Conservation (phyloP, 2,113 vertebrate genomes). For the Austrofundulus limnaeus region DNA sequence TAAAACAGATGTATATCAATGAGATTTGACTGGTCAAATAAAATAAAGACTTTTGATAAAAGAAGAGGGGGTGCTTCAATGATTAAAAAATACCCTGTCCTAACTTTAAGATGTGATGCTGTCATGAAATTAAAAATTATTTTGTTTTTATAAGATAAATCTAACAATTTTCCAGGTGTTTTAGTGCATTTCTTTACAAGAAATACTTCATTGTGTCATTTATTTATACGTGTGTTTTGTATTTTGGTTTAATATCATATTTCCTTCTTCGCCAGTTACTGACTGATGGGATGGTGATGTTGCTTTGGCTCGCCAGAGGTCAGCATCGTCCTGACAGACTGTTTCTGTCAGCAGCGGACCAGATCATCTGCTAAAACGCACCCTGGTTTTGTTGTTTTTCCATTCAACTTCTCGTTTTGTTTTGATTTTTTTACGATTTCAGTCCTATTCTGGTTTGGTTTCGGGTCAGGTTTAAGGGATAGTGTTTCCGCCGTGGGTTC, state of each 20-base stretch:
- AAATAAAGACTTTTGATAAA: too few relatives aligned
- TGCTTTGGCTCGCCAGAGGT: constrained; percentile 56
- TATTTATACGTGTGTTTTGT: neutral
- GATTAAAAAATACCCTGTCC: too few relatives aligned
- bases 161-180: too few relatives aligned
- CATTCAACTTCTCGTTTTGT: neutral
- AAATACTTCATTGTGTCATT: too few relatives aligned
- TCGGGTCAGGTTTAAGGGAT: neutral
- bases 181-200: too few relatives aligned
- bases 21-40: too few relatives aligned
- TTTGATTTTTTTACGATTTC: neutral
- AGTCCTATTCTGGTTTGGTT: neutral
- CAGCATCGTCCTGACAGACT: constrained; percentile 43
- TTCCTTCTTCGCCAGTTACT: neutral
- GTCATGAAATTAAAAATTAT: too few relatives aligned
- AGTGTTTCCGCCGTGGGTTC: neutral
- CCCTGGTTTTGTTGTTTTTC: neutral
- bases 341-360: constrained; percentile 5
- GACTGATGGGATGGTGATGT: constrained; percentile 9
- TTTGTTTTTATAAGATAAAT: too few relatives aligned
- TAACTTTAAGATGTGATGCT: too few relatives aligned
- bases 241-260: neutral
- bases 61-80: too few relatives aligned
- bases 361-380: neutral
- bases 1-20: too few relatives aligned